Base-by-base conservation (phyloP, 1,140 invertebrate species). In the Penaeus vannamei region DNA sequence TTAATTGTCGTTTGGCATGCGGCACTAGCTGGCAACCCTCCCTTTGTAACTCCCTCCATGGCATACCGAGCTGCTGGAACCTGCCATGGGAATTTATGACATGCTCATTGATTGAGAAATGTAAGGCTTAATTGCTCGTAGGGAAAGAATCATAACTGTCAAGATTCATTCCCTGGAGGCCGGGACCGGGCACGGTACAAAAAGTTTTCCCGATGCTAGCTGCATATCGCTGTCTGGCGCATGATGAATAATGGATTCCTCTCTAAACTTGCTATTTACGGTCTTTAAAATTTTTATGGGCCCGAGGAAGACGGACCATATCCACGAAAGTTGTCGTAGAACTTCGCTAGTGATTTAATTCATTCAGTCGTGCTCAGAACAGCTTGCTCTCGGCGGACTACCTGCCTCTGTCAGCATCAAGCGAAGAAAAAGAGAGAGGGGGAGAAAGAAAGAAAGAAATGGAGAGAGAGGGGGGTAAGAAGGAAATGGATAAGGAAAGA, bases 1-100 rank as follows among this genome's bases (percentile, higher is more conserved):
- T 87, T 87, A 87, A 87, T 82, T 82, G 86, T 69, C 61, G 36
- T 69, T 69, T 26, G 60, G 86, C 81, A 87, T 83, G 86, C 62
- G 22, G 79, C 32, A 36, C 12, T 66, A 83, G 36, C 61, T 81
- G 62, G 79, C 79, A 81, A 85, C 84, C 82, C 79, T 59, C 53
- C 22, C 42, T 53, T 59, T 83, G 22, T 59, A 53, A 61, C 26
- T n/a, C 17, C 59, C 85, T 53, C 85, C 12, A 53, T 53, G 53
- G 53, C 53, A 53, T 53, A 53, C 53, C 53, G 53, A 53, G 53
- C 53, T 53, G 53, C 53, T 53, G 53, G 53, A 53, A 53, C 53
- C 53, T 53, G 53, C 53, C 53, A 53, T 53, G 53, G 53, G 53
- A 53, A 53, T 53, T 53, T 53, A 53, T 53, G 53, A 53, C 53